phyloP scores from a whole-genome alignment of 1,140 invertebrate genomes.

The Eciton burchellii region DNA sequence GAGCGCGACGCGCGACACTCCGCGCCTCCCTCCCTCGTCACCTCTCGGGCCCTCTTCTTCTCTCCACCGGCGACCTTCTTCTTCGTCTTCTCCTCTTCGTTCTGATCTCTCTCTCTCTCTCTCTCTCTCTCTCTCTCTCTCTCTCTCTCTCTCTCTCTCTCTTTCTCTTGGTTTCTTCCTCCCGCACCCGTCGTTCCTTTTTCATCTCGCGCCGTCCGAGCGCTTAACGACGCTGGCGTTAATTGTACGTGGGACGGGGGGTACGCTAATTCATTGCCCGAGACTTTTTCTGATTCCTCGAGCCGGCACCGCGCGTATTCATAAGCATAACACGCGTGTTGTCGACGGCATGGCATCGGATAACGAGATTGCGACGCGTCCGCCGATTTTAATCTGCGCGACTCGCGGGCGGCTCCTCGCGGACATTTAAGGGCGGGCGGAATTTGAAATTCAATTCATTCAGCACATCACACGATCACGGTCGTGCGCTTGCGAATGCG shows the following conservation, averaged over 20 bases:
- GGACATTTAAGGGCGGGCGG: conserved; percentile 4
- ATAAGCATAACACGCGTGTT: conserved; percentile 12
- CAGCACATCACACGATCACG: background rate
- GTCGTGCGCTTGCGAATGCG: background rate
- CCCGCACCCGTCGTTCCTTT: conserved; percentile 38
- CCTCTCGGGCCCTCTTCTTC: background rate
- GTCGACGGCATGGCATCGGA: conserved; percentile 19
- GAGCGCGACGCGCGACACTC: background rate
- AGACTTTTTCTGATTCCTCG: conserved; percentile 54
- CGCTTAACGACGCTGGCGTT: conserved; percentile 56
- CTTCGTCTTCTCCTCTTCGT: conserved; percentile 51
- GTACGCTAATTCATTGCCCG: conserved; percentile 58
- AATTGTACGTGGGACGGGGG: conserved; percentile 34
- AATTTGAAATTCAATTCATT: conserved; percentile 52
- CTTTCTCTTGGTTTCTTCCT: conserved; percentile 49
- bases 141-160: conserved; percentile 55
- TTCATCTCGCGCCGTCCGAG: conserved; percentile 36
- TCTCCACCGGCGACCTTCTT: conserved; percentile 53
- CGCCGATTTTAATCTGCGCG: conserved; percentile 40
- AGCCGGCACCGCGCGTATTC: conserved; percentile 50
- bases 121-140: conserved; percentile 59
- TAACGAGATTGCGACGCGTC: conserved; percentile 42
- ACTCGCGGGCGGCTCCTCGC: conserved; percentile 20
- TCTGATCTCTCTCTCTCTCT: conserved; percentile 39
- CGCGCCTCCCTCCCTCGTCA: conserved; percentile 19